Percentiles rank a stretch among this genome's conserved stretches.
These are phyloP conservation scores for Astropecten irregularis DNA, from an alignment of 53 echinoderm and acorn worm genomes.

Conservation along the genomic window DNA sequence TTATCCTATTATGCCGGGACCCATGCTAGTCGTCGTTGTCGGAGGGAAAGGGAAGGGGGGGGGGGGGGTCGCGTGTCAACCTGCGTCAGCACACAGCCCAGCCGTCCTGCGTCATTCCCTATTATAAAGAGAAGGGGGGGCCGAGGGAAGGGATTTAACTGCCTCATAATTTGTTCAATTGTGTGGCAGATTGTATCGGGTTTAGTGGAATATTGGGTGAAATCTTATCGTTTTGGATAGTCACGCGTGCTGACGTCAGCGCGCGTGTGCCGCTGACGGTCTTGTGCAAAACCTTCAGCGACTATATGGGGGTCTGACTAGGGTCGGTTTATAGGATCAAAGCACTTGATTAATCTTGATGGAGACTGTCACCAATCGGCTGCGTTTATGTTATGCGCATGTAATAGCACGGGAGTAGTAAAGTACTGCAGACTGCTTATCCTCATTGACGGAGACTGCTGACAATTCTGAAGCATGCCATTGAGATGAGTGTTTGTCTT, in stretches of 20 bases:
- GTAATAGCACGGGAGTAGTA: too few species aligned
- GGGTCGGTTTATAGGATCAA: slow-evolving; percentile 39
- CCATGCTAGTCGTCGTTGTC: not conserved
- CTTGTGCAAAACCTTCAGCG: slow-evolving; percentile 7
- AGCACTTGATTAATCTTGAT: not conserved
- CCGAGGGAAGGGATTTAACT: slow-evolving; percentile 40
- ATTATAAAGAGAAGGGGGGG: not conserved
- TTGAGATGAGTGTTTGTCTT: too few species aligned
- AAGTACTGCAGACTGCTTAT: too few species aligned
- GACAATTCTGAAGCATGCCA: too few species aligned
- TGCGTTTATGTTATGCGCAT: too few species aligned
- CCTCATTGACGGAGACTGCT: too few species aligned
- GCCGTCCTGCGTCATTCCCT: slow-evolving; percentile 47
- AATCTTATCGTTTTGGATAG: slow-evolving; percentile 54
- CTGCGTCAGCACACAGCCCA: slow-evolving; percentile 17
- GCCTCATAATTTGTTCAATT: slow-evolving; percentile 60
- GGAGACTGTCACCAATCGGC: too few species aligned
- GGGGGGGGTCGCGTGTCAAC: too few species aligned
- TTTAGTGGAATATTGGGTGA: slow-evolving; percentile 48
- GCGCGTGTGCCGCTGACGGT: slow-evolving; percentile 21
- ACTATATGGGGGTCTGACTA: too few species aligned
- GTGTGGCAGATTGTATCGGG: slow-evolving; percentile 54
- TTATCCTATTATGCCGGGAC: slow-evolving; percentile 46
- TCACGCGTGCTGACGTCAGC: slow-evolving; percentile 34
- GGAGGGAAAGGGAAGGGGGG: too few species aligned